These are phyloP conservation scores for Esperia sulphurella DNA, from an alignment of 2,888 invertebrate species.

Conservation along the genomic window DNA sequence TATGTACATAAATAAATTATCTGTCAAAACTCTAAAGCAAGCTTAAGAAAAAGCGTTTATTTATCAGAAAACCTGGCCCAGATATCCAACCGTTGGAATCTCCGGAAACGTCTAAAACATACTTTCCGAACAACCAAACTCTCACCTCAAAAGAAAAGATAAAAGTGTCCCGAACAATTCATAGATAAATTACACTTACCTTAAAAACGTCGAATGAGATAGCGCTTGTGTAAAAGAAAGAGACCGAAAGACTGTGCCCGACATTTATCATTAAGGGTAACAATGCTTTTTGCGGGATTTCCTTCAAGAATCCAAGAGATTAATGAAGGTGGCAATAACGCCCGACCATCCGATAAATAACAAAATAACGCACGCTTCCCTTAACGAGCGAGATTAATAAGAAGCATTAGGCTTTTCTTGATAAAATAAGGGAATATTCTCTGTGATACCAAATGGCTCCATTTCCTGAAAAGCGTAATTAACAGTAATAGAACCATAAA, in stretches of 20 bases:
- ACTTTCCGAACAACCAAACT: slow-evolving; percentile 22
- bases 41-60: not conserved
- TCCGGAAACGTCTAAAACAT: slow-evolving; percentile 26
- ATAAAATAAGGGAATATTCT: slow-evolving; percentile 1
- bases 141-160: slow-evolving; percentile 40
- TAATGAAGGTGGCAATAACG: slow-evolving; percentile 72
- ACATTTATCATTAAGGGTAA: slow-evolving; percentile 71
- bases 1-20: too few species aligned
- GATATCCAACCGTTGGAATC: not conserved
- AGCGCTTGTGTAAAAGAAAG: slow-evolving; percentile 22
- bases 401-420: slow-evolving; percentile 37
- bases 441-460: not conserved
- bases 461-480: not conserved
- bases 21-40: not conserved
- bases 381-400: slow-evolving; percentile 63
- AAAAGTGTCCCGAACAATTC: slow-evolving; percentile 58
- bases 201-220: slow-evolving; percentile 49
- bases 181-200: slow-evolving; percentile 59
- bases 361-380: slow-evolving; percentile 63
- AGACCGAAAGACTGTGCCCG: slow-evolving; percentile 27
- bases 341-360: slow-evolving; percentile 68
- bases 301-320: slow-evolving; percentile 71
- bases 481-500: too few species aligned
- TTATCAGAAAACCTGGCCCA: not conserved
- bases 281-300: slow-evolving; percentile 73